Conservation (phyloP, 2,888 invertebrate genomes). For the Saturnia pavonia region DNA sequence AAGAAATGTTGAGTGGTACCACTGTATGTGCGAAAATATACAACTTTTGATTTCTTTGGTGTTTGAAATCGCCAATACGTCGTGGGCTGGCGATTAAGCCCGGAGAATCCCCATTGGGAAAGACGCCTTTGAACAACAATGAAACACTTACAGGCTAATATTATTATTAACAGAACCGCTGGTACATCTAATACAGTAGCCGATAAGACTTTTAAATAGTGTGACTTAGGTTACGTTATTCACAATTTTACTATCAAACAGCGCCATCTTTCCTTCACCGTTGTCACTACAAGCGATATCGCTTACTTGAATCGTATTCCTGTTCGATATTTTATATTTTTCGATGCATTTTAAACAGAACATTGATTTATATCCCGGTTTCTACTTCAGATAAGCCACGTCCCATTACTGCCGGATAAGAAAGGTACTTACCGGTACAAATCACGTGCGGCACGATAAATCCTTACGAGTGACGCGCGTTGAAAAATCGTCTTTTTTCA, state of each 20-base stretch:
- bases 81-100: too few species aligned
- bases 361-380: not conserved
- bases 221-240: not conserved
- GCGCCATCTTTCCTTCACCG: not conserved
- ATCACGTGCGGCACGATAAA: slow-evolving; percentile 37
- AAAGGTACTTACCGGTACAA: slow-evolving; percentile 30
- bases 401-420: slow-evolving; percentile 18
- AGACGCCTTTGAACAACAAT: too few species aligned
- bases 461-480: slow-evolving; percentile 24
- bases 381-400: not conserved
- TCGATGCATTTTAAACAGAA: slow-evolving; percentile 1
- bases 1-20: too few species aligned
- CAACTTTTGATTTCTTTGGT: too few species aligned
- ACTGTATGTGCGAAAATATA: too few species aligned
- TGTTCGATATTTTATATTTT: not conserved
- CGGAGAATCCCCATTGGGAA: too few species aligned
- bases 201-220: not conserved
- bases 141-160: too few species aligned
- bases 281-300: not conserved
- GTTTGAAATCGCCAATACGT: too few species aligned
- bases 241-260: not conserved
- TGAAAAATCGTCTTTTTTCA: slow-evolving; percentile 16
- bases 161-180: too few species aligned
- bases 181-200: not conserved
- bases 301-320: not conserved